Evolutionary conservation across 2,797 vertebrate genomes (phyloP).

Genomic region (Tenualosa ilisha): DNA sequence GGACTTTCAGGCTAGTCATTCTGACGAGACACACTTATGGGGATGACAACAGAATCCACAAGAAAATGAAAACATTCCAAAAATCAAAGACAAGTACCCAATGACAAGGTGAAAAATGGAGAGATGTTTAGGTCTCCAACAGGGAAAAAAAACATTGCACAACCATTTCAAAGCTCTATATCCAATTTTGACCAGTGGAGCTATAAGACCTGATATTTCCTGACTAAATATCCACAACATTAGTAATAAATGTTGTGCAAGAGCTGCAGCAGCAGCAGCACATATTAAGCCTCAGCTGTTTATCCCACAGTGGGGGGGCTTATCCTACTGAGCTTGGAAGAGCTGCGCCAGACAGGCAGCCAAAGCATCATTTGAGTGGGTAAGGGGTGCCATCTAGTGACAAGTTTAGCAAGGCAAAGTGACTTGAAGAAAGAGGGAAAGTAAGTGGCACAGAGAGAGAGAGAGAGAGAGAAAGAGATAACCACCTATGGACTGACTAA

Average conservation of each 20-base stretch:
- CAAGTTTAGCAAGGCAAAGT: not conserved
- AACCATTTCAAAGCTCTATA: too few relatives aligned
- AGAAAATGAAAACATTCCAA: not conserved
- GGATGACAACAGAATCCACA: not conserved
- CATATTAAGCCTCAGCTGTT: not conserved
- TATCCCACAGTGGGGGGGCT: not conserved
- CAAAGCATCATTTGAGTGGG: not conserved
- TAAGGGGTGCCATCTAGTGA: constrained; percentile 20
- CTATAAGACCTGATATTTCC: not conserved
- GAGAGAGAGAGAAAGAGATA: not conserved
- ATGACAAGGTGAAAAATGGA: too few relatives aligned
- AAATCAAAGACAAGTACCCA: not conserved
- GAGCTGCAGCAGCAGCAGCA: not conserved
- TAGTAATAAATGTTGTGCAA: not conserved
- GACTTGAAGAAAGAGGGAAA: not conserved
- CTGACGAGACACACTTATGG: not conserved
- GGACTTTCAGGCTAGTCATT: not conserved
- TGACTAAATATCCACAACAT: not conserved
- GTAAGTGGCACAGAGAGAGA: not conserved
- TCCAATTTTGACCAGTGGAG: not conserved
- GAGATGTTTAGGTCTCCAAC: too few relatives aligned
- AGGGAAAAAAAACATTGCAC: too few relatives aligned
- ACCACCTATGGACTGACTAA: too few relatives aligned
- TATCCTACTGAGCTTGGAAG: not conserved
- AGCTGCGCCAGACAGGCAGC: not conserved